Conservation (phyloP, 2,888 invertebrate genomes). For the Coremacera marginata region DNA sequence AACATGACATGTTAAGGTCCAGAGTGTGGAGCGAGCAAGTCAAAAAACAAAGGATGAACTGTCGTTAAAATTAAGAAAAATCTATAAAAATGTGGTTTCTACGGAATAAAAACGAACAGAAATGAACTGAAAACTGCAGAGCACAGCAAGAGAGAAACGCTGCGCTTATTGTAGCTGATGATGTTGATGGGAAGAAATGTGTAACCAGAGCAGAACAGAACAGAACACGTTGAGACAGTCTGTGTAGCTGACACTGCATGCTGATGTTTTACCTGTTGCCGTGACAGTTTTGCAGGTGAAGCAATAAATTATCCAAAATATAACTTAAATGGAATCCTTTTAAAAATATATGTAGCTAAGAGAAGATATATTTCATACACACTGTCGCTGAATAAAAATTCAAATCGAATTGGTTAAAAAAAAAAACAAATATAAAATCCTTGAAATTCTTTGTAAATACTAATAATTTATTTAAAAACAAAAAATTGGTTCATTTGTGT, state of each 20-base stretch:
- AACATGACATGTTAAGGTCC: constrained; percentile 3
- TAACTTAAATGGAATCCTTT: too few relatives aligned
- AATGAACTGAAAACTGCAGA: background rate
- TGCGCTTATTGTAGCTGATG: background rate
- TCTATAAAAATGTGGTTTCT: constrained; percentile 32
- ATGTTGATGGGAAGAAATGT: constrained; percentile 9
- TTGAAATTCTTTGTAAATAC: too few relatives aligned
- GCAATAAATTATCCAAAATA: background rate
- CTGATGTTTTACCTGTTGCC: constrained; percentile 12
- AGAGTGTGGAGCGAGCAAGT: background rate
- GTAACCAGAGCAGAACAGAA: constrained; percentile 21
- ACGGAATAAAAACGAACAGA: background rate
- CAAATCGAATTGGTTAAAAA: background rate
- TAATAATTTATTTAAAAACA: too few relatives aligned
- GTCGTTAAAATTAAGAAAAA: constrained; percentile 37
- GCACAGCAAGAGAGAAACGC: constrained; percentile 15
- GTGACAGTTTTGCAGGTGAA: constrained; percentile 17
- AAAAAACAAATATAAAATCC: too few relatives aligned
- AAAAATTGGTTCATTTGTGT: background rate
- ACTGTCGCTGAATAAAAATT: background rate
- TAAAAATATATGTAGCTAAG: too few relatives aligned
- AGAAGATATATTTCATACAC: background rate
- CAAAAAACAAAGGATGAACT: constrained; percentile 24
- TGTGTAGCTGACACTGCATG: background rate
- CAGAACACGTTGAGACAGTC: background rate